phyloP scores from a whole-genome alignment of 1,140 invertebrate genomes.

The Cotesia vestalis region DNA sequence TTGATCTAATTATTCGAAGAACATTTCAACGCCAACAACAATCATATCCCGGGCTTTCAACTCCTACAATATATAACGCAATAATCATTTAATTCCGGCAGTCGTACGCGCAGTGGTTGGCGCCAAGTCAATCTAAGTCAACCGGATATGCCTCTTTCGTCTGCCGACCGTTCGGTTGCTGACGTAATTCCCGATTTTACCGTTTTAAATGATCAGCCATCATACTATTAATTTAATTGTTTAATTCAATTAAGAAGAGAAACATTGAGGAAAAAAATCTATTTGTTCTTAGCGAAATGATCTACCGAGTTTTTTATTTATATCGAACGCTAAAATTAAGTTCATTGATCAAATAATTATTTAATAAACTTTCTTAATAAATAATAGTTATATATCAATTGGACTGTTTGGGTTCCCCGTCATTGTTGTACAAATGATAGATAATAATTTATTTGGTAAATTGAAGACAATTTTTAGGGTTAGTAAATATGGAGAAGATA shows the following conservation, averaged over 20 bases:
- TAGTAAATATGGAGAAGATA: no score
- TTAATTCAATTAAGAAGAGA: background rate
- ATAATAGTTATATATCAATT: no score
- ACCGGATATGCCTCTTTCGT: conserved; percentile 65
- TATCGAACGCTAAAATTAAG: no score
- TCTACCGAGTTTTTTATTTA: no score
- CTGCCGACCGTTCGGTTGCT: conserved; percentile 45
- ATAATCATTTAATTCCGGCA: conserved; percentile 65
- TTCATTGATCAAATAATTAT: no score
- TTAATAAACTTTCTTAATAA: no score
- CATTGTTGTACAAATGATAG: no score
- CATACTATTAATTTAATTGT: conserved; percentile 6
- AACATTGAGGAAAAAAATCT: no score
- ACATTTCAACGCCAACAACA: conserved; percentile 36
- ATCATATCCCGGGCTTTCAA: background rate
- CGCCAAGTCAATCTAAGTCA: conserved; percentile 66
- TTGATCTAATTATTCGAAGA: conserved; percentile 40
- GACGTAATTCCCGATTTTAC: conserved; percentile 50
- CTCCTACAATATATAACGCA: conserved; percentile 49
- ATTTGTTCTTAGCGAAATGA: no score
- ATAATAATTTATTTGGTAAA: no score
- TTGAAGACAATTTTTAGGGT: no score
- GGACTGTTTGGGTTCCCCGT: no score
- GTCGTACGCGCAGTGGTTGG: conserved; percentile 61
- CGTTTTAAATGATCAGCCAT: conserved; percentile 19